phyloP scores from a whole-genome alignment of 2,888 invertebrate genomes.

The Iselma pallidipennis region DNA sequence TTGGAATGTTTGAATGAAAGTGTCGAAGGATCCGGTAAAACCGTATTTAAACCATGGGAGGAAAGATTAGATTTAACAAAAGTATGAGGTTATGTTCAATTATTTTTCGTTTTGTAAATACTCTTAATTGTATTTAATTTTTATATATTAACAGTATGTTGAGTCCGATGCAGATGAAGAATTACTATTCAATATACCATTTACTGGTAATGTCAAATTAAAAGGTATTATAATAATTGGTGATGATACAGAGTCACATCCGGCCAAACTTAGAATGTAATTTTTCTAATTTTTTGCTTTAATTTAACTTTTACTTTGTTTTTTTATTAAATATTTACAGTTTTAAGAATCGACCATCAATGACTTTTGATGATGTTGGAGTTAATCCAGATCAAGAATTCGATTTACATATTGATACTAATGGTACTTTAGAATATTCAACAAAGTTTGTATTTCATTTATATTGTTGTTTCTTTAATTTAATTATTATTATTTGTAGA shows the following conservation, averaged over 20 bases:
- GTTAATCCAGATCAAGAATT: constrained; percentile 85
- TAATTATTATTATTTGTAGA: constrained; percentile 61
- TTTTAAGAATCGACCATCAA: constrained; percentile 89
- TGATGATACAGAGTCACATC: constrained; percentile 85
- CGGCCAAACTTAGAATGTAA: constrained; percentile 85
- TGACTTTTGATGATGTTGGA: constrained; percentile 90
- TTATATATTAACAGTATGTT: constrained; percentile 70
- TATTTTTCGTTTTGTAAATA: constrained; percentile 7
- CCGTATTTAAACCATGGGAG: constrained; percentile 92
- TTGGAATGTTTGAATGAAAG: constrained; percentile 91
- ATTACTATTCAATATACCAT: constrained; percentile 94
- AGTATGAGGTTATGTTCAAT: constrained; percentile 57
- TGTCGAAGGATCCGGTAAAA: constrained; percentile 82
- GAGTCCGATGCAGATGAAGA: constrained; percentile 97
- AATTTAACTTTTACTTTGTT: background rate
- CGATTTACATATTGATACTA: constrained; percentile 78
- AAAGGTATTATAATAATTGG: constrained; percentile 93
- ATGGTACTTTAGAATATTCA: constrained; percentile 84
- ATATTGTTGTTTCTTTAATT: constrained; percentile 11
- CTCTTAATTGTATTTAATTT: constrained; percentile 2
- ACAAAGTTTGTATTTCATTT: constrained; percentile 71
- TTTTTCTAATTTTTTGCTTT: too few species aligned
- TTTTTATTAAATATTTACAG: constrained; percentile 57
- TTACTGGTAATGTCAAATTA: constrained; percentile 92
- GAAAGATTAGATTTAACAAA: constrained; percentile 74